Evolutionary conservation across 2,888 invertebrate species (phyloP).

Genomic region (Frankliniella intonsa): DNA sequence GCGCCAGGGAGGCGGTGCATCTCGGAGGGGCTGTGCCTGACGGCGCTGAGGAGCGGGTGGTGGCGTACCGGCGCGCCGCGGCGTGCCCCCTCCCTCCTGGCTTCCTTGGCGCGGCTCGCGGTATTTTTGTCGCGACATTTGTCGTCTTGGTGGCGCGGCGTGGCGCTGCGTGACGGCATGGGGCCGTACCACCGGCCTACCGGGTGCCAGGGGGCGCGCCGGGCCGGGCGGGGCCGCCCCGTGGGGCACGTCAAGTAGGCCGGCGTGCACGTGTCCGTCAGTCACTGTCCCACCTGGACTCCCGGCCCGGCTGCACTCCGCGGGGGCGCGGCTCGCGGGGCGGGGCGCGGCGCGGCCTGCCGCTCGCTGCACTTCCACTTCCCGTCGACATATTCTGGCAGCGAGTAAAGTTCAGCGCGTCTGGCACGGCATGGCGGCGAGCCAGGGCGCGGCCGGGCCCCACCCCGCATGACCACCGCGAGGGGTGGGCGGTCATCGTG

Average conservation of each 20-base stretch:
- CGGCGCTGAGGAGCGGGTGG: not conserved
- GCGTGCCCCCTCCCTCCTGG: not conserved
- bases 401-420: constrained; percentile 7
- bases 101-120: constrained; percentile 4
- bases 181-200: not conserved
- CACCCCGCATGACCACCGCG: not conserved
- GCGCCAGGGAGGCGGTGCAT: not conserved
- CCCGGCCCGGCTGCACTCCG: not conserved
- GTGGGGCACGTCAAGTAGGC: not conserved
- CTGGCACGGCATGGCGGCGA: not conserved
- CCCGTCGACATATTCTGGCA: constrained; percentile 11
- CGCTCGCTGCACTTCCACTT: not conserved
- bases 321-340: not conserved
- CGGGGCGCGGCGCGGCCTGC: not conserved
- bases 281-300: not conserved
- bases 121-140: constrained; percentile 20
- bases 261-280: not conserved
- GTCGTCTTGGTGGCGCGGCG: not conserved
- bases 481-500: not conserved
- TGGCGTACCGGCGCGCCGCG: not conserved
- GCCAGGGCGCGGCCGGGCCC: not conserved
- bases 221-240: not conserved
- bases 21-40: not conserved
- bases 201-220: not conserved
- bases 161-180: not conserved